phyloP scores from a whole-genome alignment of 2,888 invertebrate genomes.

The Zaprionus lineosus region DNA sequence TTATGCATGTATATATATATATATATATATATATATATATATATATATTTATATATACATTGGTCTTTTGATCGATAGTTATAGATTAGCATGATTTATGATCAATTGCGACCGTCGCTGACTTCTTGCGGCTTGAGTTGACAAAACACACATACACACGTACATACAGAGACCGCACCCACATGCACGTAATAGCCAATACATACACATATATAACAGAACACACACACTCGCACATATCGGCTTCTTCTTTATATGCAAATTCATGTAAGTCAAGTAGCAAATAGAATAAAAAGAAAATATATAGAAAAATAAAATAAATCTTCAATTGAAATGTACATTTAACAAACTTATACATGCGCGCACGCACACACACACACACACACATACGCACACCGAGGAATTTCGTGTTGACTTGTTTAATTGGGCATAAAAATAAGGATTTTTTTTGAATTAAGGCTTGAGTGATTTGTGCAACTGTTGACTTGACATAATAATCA shows the following conservation, averaged over 20 bases:
- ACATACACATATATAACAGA: not conserved
- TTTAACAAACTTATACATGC: too few relatives aligned
- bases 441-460: slow-evolving; percentile 12
- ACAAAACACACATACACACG: slow-evolving; percentile 22
- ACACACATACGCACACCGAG: slow-evolving; percentile 50
- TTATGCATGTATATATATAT: slow-evolving; percentile 6
- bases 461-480: slow-evolving; percentile 6
- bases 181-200: not conserved
- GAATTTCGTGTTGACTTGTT: slow-evolving; percentile 60
- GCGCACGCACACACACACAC: slow-evolving; percentile 41
- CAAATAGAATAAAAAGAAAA: slow-evolving; percentile 55
- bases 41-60: not conserved
- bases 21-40: not conserved
- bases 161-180: not conserved
- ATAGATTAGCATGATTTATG: slow-evolving; percentile 76
- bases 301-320: slow-evolving; percentile 13
- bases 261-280: slow-evolving; percentile 71
- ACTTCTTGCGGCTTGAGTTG: slow-evolving; percentile 28
- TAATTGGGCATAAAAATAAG: slow-evolving; percentile 53
- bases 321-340: slow-evolving; percentile 34
- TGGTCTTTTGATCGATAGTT: slow-evolving; percentile 71
- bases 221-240: too few relatives aligned
- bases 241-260: slow-evolving; percentile 48
- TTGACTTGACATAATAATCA: too few relatives aligned
- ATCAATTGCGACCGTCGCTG: slow-evolving; percentile 31